Evolutionary conservation across 92 coral and sea anemone genomes (phyloP).

Genomic region (Phymanthus crucifer): DNA sequence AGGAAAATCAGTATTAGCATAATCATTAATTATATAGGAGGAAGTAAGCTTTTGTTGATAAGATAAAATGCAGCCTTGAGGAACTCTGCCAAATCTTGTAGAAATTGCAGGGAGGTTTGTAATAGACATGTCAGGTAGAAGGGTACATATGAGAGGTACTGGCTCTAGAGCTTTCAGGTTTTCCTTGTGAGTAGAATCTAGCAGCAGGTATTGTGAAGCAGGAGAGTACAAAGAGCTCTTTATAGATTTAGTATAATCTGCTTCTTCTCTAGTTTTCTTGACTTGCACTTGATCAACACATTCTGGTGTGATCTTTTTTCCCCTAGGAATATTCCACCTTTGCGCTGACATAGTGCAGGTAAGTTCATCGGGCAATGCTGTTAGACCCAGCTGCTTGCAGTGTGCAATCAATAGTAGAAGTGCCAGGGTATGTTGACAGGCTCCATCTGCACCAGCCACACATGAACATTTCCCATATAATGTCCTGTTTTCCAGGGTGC

Average conservation of each 20-base stretch:
- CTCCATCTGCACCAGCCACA: constrained; percentile 22
- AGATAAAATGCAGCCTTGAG: constrained; percentile 40
- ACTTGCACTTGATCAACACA: constrained; percentile 37
- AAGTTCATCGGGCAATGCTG: constrained; percentile 14
- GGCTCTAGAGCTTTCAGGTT: constrained; percentile 43
- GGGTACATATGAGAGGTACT: constrained; percentile 31
- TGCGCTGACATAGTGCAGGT: constrained; percentile 40
- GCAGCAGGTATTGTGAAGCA: constrained; percentile 36
- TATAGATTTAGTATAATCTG: constrained; percentile 48
- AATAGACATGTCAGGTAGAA: constrained; percentile 20
- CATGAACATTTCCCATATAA: constrained; percentile 28
- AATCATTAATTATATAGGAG: constrained; percentile 46
- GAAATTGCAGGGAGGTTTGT: constrained; percentile 29
- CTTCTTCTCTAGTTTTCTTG: constrained; percentile 52
- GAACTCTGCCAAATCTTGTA: constrained; percentile 50
- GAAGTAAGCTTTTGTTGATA: constrained; percentile 47
- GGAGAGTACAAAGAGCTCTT: constrained; percentile 54
- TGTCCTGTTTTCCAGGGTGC: not conserved
- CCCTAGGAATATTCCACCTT: constrained; percentile 66
- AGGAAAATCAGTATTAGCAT: constrained; percentile 31
- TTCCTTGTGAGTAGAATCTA: constrained; percentile 32
- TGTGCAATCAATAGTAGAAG: constrained; percentile 11
- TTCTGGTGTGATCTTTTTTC: constrained; percentile 28
- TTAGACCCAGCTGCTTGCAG: constrained; percentile 29
- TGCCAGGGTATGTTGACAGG: constrained; percentile 23